Base-by-base conservation (phyloP, 2,113 vertebrate species). In the Calyptommatus sinebrachiatus region DNA sequence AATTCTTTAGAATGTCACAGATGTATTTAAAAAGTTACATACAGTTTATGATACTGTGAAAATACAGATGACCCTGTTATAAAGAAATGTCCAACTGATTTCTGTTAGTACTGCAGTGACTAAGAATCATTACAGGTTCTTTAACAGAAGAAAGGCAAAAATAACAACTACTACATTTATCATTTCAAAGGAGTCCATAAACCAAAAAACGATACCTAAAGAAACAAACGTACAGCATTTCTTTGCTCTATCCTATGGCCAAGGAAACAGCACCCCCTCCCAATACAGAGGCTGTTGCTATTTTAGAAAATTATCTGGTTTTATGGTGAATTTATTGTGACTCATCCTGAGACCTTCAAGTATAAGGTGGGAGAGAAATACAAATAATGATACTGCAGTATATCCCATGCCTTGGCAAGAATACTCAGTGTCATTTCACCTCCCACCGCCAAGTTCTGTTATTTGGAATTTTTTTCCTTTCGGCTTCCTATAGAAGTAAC, bases 401-500 rank as follows among this genome's bases (percentile, higher is more conserved):
- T 29, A 74, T 68, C 29, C 35, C 31, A 46, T 68, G 69, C 68
- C 16, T 8, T 57, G 22, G 12, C 45, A 68, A 74, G 28, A 73
- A 73, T n/a, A 53, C 21, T n/a, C n/a, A 60, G n/a, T 29, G 20
- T 18, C 28, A 16, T 57, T 57, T 57, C 53, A 12, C 14, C 53
- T 10, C 24, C 26, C 22, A 71, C 5, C 31, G 18, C 41, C 65
- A 71, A 53, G 4, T n/a, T n/a, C 57, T 71, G 69, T 29, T 71
- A 62, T n/a, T 46, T 61, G 20, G 46, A 50, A 22, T 3, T 63
- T 31, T 35, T 41, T 65, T 35, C 70, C 80, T 83, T 78, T 83
- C 73, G 31, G 78, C 76, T 77, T 78, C 84, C 87, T 76, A 68
- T 62, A 86, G 76, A 84, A 82, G 0, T 83, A 75, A 87, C 90